Percentiles rank a stretch among this genome's conserved stretches.
Evolutionary conservation across 2,113 vertebrate species (phyloP).

Genomic region (Apus apus): DNA sequence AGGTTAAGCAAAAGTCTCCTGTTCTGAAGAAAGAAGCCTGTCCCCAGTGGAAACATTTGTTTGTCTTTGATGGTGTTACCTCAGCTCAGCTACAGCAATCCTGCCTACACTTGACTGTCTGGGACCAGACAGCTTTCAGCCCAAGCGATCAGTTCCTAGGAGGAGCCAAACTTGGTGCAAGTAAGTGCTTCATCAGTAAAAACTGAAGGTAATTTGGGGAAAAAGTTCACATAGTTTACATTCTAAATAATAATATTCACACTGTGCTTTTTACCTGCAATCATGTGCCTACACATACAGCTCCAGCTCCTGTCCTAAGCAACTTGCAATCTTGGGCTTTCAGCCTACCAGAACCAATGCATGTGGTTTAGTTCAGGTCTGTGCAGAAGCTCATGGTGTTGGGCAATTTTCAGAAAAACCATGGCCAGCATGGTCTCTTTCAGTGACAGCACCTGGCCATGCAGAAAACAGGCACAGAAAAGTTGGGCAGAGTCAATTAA

Average conservation of each 20-base stretch:
- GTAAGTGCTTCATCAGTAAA: constrained; percentile 49
- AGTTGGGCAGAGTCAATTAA: not conserved
- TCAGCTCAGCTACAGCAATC: constrained; percentile 68
- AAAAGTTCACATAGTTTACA: not conserved
- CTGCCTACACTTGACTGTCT: constrained; percentile 72
- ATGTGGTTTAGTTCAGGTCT: not conserved
- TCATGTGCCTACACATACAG: not conserved
- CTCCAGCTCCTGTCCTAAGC: not conserved
- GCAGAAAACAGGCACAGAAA: not conserved
- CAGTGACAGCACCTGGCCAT: not conserved
- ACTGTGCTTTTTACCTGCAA: not conserved
- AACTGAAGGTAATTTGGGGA: not conserved
- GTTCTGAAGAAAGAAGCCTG: constrained; percentile 68
- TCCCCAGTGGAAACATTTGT: constrained; percentile 77
- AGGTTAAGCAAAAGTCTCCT: constrained; percentile 64
- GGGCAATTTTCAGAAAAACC: not conserved
- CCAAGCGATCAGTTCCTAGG: constrained; percentile 63
- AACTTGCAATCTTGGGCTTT: not conserved
- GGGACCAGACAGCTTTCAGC: constrained; percentile 71
- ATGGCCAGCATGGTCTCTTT: not conserved
- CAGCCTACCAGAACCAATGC: not conserved
- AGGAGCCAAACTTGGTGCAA: constrained; percentile 51
- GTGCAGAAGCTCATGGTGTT: not conserved
- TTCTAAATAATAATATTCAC: not conserved
- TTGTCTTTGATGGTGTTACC: constrained; percentile 71